Conservation (phyloP, 1,140 invertebrate species). For the Holcopasites calliopsidis region DNA sequence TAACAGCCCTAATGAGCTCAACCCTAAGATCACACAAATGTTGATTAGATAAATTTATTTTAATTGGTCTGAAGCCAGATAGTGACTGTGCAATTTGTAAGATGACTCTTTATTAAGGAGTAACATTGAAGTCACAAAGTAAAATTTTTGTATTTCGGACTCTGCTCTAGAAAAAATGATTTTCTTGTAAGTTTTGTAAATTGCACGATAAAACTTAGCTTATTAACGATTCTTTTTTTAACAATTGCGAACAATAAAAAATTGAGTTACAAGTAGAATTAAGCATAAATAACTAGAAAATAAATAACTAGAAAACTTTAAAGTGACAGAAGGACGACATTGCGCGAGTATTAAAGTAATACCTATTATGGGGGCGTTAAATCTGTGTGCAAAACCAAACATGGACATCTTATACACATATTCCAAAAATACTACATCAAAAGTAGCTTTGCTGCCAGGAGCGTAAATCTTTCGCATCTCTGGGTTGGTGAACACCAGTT, state of each 20-base stretch:
- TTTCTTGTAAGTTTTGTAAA: too few species aligned
- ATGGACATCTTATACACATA: slow-evolving; percentile 2
- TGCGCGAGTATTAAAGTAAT: not conserved
- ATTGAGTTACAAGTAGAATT: too few species aligned
- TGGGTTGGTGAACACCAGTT: slow-evolving; percentile 39
- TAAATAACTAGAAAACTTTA: too few species aligned
- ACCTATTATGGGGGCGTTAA: slow-evolving; percentile 64
- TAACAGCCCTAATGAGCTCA: slow-evolving; percentile 25
- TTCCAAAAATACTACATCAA: slow-evolving; percentile 62
- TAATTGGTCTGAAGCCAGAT: too few species aligned
- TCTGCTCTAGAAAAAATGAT: too few species aligned
- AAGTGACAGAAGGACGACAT: slow-evolving; percentile 69
- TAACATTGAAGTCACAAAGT: not conserved
- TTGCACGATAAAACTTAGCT: too few species aligned
- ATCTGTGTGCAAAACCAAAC: slow-evolving; percentile 48
- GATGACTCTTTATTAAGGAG: not conserved
- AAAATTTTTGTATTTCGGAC: too few species aligned
- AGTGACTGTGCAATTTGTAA: too few species aligned
- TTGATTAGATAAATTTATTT: not conserved
- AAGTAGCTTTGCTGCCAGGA: slow-evolving; percentile 44
- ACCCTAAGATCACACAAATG: slow-evolving; percentile 23
- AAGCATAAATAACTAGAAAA: too few species aligned
- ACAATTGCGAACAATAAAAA: too few species aligned
- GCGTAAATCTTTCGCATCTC: slow-evolving; percentile 56
- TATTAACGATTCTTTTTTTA: too few species aligned